Conservation (phyloP, 2,797 vertebrate species). For the Gallirallus australis region DNA sequence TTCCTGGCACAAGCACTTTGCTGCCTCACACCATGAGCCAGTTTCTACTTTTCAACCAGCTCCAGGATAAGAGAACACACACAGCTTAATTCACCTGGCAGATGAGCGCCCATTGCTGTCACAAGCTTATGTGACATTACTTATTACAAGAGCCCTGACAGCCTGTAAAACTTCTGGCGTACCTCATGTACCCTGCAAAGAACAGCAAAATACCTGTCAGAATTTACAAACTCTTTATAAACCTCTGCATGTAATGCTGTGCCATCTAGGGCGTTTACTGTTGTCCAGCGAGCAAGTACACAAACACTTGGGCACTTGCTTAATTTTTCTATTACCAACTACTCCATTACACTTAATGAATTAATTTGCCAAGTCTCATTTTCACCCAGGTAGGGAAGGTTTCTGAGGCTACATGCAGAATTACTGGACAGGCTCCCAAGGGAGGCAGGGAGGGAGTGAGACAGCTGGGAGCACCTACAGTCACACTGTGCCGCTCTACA, state of each 20-base stretch:
- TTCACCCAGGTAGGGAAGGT: not conserved
- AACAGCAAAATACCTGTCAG: not conserved
- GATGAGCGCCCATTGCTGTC: not conserved
- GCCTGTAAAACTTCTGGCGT: not conserved
- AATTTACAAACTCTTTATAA: not conserved
- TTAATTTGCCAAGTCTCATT: constrained; percentile 14
- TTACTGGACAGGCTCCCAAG: not conserved
- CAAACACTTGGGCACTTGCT: constrained; percentile 2
- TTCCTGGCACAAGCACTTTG: not conserved
- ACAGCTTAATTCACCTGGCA: not conserved
- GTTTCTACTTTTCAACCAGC: not conserved
- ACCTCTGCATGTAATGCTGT: not conserved
- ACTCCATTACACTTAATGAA: constrained; percentile 20
- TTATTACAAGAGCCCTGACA: not conserved
- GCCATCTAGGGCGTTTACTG: not conserved
- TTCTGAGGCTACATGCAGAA: not conserved
- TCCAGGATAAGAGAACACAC: not conserved
- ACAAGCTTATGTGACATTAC: not conserved
- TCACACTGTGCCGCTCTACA: not conserved
- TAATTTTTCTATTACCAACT: constrained; percentile 40
- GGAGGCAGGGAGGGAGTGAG: not conserved
- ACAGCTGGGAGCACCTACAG: not conserved
- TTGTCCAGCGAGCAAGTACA: constrained; percentile 26
- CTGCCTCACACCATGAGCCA: not conserved
- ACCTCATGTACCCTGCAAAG: not conserved